Base-by-base conservation (phyloP, 1,140 invertebrate genomes). In the Rhyacophila brunnea region DNA sequence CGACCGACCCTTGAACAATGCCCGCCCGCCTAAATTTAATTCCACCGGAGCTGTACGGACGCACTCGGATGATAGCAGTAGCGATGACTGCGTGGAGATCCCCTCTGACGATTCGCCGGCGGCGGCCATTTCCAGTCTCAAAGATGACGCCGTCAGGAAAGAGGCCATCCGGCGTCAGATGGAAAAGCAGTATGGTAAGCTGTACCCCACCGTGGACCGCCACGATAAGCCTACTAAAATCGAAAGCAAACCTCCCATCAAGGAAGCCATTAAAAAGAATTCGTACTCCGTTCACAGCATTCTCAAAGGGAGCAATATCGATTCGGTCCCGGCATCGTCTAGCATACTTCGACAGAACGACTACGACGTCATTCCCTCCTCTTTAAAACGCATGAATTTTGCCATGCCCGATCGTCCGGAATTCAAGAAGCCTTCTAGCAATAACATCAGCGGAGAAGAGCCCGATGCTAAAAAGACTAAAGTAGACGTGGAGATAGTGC, bases 31-130 rank as follows among this genome's bases (percentile, higher is more conserved):
- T 14, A 13, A 52, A 13, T n/a, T 9, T n/a, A 36, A 34, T 7
- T 7, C 1, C 14, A 18, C 32, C 15, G n/a, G 5, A 20, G 11
- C 48, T 9, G 40, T 58, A 11, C 36, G 60, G 28, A 50, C n/a
- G n/a, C n/a, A 49, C 46, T n/a, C 54, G 11, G 58, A 65, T 40
- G 63, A 65, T 35, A 65, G 63, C 40, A 65, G 63, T 17, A 65
- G 63, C 32, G 63, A 65, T 23, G 63, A 65, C 43, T 65, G 63
- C 32, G 55, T 65, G 6, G 63, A 65, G 42, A 42, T 63, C 42
- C 40, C 60, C 13, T 23, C 52, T 6, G 62, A 64, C 6, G 58
- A 61, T 35, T 5, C 36, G 7, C 45, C 13, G 14, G 20, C 48
- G 15, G 7, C 48, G 23, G n/a, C 11, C 23, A 40, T 18, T 14